Evolutionary conservation across 2,797 vertebrate species (phyloP), one percentile per base, ranked within the genome.

Genomic region (Sebastes itinus): DNA sequence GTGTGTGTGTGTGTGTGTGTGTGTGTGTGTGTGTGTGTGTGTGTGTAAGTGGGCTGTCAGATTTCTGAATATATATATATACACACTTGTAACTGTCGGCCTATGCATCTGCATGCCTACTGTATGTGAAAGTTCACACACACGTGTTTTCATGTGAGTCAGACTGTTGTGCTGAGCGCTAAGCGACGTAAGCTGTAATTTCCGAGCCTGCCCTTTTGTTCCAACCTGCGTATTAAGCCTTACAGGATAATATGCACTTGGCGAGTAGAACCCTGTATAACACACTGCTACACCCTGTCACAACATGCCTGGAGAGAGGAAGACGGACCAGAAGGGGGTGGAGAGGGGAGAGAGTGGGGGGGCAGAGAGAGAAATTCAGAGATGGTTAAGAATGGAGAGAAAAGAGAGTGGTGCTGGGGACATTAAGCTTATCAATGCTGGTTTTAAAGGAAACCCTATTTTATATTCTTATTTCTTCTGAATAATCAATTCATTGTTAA

Each of bases 211-310:
- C 93, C 95, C 95, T 95, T 92, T 93, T 92, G 93, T 95, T 95
- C 90, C 92, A 96, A 96, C 94, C 95, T 95, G 92, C 91, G 93
- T 95, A 96, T 96, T 96, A 96, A 95, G 93, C 91, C 93, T 95
- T 95, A 96, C 95, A 96, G 94, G 95, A 96, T 96, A 96, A 96
- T 96, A 83, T 95, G 95, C 94, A 96, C 94, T 96, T 96, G 93
- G 94, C 12, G 92, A 94, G 86, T 90, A 91, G 90, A 95, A 95
- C 93, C 92, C 94, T 91, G 95, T 91, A 95, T 94, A 96, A 96
- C 95, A 96, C 92, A 85, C 90, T 92, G 90, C 91, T 89, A 90
- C 90, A 88, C 75, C 81, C 95, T 96, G 96, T 96, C 96, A 96
- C 94, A 96, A 96, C 96, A 96, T 92, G 93, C 94, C 95, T 92